Base-by-base conservation (phyloP, 2,888 invertebrate species). In the Drosophila limbata region DNA sequence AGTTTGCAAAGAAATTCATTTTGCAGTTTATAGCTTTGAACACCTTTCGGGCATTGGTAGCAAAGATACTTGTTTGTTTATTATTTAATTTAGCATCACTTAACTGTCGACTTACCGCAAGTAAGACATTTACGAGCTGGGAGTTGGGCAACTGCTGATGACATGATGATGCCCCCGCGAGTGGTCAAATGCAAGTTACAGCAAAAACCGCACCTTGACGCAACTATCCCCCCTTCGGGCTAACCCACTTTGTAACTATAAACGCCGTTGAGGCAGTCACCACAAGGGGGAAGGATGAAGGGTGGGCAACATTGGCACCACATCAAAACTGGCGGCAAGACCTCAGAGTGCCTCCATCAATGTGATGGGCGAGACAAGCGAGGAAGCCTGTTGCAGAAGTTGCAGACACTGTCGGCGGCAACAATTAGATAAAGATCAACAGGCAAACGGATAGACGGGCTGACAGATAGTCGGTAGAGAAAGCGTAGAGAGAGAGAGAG, bases 381-480 rank as follows among this genome's bases (percentile, higher is more conserved):
- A 61, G 69, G 52, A 48, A 33, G 72, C 64, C 59, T 60, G 66
- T 59, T 73, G 69, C 57, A 73, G 48, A 44, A 51, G 63, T 68
- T 56, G 71, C 75, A 77, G 73, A 68, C 66, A 63, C 42, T 61
- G 80, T 61, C 73, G 77, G 75, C 84, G 69, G 62, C 74, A 74
- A 66, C 73, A 82, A 84, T 84, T 86, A 84, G 80, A 88, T 88
- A 81, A 85, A 82, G 76, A 85, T 88, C 84, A 83, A 84, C 84
- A 73, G 79, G 66, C 84, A 63, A 69, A 40, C 67, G 47, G 40
- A 11, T 19, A 40, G 28, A 21, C 33, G 17, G 15, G 44, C 17
- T 31, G 19, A 17, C 40, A 59, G 39, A 15, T 4, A 11, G 45
- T 52, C 45, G 40, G 15, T 21, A 21, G 33, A n/a, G 17, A n/a